Percentiles rank a stretch among this genome's conserved stretches.
phyloP scores from a whole-genome alignment of 1,140 invertebrate species.

The Fragariocoptes setiger region DNA sequence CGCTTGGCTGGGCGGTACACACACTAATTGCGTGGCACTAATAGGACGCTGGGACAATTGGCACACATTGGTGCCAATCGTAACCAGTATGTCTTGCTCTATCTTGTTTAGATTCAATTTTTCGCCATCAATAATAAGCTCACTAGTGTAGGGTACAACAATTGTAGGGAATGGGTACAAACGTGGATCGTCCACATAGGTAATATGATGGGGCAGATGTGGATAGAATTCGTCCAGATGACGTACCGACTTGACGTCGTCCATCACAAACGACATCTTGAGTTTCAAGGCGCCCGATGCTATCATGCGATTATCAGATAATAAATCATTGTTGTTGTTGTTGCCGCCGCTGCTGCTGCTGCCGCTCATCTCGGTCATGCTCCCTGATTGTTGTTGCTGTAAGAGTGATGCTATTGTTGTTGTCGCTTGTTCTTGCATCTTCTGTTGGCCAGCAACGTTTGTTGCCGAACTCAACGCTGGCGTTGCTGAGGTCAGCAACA shows the following conservation, averaged over 20 bases:
- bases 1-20: slow-evolving; percentile 48
- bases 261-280: slow-evolving; percentile 68
- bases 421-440: background rate
- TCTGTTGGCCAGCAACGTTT: background rate
- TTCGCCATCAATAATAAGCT: slow-evolving; percentile 77
- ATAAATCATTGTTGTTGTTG: background rate
- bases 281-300: slow-evolving; percentile 15
- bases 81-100: slow-evolving; percentile 68
- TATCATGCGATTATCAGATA: background rate
- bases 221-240: slow-evolving; percentile 60
- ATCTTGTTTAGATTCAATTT: slow-evolving; percentile 63
- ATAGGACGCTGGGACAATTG: slow-evolving; percentile 54
- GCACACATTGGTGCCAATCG: slow-evolving; percentile 50
- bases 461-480: background rate
- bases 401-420: background rate
- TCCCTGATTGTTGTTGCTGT: background rate
- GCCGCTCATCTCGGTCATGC: too few species aligned
- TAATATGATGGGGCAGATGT: slow-evolving; percentile 36
- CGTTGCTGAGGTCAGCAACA: slow-evolving; percentile 1
- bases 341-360: slow-evolving; percentile 25
- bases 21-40: slow-evolving; percentile 52
- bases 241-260: slow-evolving; percentile 53
- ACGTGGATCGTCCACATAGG: slow-evolving; percentile 68
- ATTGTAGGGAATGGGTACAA: slow-evolving; percentile 49
- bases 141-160: slow-evolving; percentile 40